Conservation (phyloP, 2,113 vertebrate species). For the Paratilapia polleni region DNA sequence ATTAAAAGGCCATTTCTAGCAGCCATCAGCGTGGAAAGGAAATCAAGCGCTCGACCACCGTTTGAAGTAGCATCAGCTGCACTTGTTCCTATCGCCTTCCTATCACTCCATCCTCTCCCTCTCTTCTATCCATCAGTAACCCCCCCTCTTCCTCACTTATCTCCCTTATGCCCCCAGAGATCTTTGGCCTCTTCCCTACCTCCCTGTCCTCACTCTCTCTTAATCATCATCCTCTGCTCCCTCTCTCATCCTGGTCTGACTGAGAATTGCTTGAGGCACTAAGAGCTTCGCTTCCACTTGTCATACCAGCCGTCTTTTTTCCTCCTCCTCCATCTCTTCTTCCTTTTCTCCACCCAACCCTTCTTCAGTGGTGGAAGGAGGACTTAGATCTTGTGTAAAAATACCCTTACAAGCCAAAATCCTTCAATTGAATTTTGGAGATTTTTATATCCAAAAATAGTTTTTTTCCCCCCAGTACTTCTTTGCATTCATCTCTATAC, state of each 20-base stretch:
- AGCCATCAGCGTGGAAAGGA: background rate
- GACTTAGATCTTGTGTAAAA: background rate
- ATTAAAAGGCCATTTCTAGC: constrained; percentile 49
- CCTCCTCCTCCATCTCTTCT: background rate
- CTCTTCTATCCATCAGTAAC: constrained; percentile 19
- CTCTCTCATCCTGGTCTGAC: constrained; percentile 39
- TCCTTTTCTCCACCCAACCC: background rate
- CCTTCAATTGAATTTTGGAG: background rate
- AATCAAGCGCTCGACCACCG: constrained; percentile 46
- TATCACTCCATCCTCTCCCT: constrained; percentile 53
- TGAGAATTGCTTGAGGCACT: constrained; percentile 32
- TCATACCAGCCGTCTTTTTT: constrained; percentile 35
- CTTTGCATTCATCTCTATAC: background rate
- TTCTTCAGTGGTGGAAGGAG: background rate
- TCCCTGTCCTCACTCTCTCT: constrained; percentile 30
- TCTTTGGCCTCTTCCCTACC: constrained; percentile 18
- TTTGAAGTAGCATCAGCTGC: constrained; percentile 65
- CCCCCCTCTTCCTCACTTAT: constrained; percentile 48
- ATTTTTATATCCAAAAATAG: background rate
- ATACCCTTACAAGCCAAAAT: background rate
- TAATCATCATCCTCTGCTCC: constrained; percentile 50
- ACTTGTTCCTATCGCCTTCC: constrained; percentile 45
- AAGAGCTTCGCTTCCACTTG: constrained; percentile 13
- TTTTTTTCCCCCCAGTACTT: background rate
- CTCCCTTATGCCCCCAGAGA: constrained; percentile 51